Evolutionary conservation across 2,113 vertebrate species (phyloP).

Genomic region (Rhombomys opimus): DNA sequence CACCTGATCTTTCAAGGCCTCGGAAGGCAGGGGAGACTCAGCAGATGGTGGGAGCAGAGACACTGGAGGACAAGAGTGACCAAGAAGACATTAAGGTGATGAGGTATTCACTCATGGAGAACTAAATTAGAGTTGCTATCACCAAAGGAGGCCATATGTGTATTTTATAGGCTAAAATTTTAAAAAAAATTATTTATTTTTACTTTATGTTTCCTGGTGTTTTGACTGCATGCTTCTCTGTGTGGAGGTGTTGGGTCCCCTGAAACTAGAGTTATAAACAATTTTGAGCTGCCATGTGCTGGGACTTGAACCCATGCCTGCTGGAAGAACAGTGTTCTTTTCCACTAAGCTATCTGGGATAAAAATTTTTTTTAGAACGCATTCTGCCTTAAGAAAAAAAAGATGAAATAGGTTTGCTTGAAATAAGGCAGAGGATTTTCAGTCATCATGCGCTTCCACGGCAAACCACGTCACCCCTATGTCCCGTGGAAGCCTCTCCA

Average conservation of each 20-base stretch:
- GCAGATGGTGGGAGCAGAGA: neutral
- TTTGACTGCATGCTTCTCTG: neutral
- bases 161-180: neutral
- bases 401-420: neutral
- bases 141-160: neutral
- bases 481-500: neutral
- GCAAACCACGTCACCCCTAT: neutral
- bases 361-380: neutral
- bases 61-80: neutral
- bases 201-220: neutral
- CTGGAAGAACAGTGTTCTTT: neutral
- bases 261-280: neutral
- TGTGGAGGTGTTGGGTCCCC: neutral
- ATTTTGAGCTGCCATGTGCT: neutral
- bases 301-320: neutral
- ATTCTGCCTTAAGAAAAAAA: conserved; percentile 39
- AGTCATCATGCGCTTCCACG: neutral
- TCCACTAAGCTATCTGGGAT: neutral
- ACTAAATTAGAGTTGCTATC: neutral
- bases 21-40: neutral
- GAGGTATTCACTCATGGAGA: neutral
- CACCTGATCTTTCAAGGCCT: neutral
- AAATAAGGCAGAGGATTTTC: neutral
- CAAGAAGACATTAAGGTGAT: neutral
- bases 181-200: neutral